Evolutionary conservation across 2,888 invertebrate species (phyloP).

Genomic region (Microctonus brassicae): DNA sequence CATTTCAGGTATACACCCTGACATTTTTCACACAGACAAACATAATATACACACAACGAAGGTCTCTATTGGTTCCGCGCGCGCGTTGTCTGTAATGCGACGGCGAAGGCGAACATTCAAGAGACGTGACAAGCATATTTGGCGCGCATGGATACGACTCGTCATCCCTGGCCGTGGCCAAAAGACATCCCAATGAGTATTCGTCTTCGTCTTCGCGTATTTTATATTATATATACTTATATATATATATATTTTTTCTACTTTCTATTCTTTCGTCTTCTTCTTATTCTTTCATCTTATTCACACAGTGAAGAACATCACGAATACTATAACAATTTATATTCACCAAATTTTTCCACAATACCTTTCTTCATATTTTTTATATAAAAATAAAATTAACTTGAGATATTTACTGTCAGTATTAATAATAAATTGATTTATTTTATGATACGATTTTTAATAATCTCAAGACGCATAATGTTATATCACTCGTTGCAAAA

Average conservation of each 20-base stretch:
- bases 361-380: not conserved
- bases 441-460: not conserved
- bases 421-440: slow-evolving; percentile 7
- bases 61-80: slow-evolving; percentile 20
- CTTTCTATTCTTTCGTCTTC: not conserved
- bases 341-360: not conserved
- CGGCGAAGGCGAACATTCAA: slow-evolving; percentile 54
- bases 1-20: too few relatives aligned
- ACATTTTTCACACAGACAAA: too few relatives aligned
- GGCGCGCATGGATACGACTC: slow-evolving; percentile 60
- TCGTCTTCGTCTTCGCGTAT: slow-evolving; percentile 14
- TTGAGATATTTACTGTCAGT: not conserved
- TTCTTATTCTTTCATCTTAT: not conserved
- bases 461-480: not conserved
- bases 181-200: slow-evolving; percentile 47
- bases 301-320: not conserved
- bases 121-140: slow-evolving; percentile 68
- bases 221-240: slow-evolving; percentile 18
- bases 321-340: not conserved
- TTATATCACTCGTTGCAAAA: slow-evolving; percentile 3
- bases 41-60: slow-evolving; percentile 22
- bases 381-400: not conserved
- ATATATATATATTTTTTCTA: too few relatives aligned
- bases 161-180: slow-evolving; percentile 63
- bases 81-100: slow-evolving; percentile 14